Percentiles rank a stretch among this genome's conserved stretches.
phyloP scores from a whole-genome alignment of 2,888 invertebrate genomes.

The Apodemia mormo region DNA sequence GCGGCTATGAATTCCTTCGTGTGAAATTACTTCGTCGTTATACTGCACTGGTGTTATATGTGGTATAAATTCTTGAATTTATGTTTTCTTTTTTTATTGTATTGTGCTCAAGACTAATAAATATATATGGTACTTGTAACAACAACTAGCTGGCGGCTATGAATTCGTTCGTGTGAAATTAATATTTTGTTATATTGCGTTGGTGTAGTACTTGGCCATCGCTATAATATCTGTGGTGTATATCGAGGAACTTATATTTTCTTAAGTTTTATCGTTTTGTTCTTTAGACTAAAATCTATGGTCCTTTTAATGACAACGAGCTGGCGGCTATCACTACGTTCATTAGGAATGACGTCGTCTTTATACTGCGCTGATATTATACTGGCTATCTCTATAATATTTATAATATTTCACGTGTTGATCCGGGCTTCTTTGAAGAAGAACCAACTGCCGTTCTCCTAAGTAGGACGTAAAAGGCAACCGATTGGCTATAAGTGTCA shows the following conservation, averaged over 20 bases:
- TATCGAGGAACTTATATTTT: constrained; percentile 36
- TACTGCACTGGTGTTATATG: background rate
- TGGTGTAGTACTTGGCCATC: background rate
- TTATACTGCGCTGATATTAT: background rate
- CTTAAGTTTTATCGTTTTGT: background rate
- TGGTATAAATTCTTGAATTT: constrained; percentile 33
- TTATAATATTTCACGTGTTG: too few relatives aligned
- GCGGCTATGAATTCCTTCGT: background rate
- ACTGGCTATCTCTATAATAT: too few relatives aligned
- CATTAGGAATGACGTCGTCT: background rate
- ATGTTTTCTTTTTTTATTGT: constrained; percentile 22
- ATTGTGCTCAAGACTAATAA: background rate
- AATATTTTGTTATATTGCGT: background rate
- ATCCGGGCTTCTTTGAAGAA: too few relatives aligned
- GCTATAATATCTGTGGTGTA: too few relatives aligned
- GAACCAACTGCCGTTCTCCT: too few relatives aligned
- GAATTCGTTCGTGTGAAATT: background rate
- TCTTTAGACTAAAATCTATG: too few relatives aligned
- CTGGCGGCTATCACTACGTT: background rate
- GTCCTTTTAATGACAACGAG: background rate
- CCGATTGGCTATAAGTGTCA: too few relatives aligned
- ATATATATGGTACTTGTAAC: background rate
- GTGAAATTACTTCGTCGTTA: background rate
- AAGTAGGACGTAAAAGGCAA: too few relatives aligned
- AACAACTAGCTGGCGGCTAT: background rate